Evolutionary conservation across 2,113 vertebrate species (phyloP).

Genomic region (Noctilio leporinus): DNA sequence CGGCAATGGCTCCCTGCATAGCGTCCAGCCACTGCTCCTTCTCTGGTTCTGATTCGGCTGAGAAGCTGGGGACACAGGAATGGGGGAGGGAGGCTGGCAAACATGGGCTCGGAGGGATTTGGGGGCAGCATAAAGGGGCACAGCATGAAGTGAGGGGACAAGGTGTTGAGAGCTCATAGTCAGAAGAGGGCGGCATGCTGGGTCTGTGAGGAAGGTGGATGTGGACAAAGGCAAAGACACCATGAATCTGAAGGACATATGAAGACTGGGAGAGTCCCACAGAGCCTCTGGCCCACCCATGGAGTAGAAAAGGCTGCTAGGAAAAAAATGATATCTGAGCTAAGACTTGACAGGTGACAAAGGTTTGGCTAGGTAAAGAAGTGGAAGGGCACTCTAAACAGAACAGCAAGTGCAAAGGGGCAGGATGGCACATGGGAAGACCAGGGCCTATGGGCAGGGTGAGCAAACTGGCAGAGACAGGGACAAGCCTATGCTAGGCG

Average conservation of each 20-base stretch:
- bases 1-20: conserved; percentile 85
- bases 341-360: neutral
- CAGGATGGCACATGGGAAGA: neutral
- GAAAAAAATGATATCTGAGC: neutral
- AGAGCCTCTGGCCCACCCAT: neutral
- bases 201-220: neutral
- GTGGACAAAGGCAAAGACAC: neutral
- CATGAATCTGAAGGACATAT: accelerated
- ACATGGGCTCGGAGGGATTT: neutral
- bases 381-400: neutral
- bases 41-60: conserved; percentile 85
- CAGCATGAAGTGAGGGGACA: neutral
- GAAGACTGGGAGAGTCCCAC: no score
- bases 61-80: conserved; percentile 82
- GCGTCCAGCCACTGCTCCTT: conserved; percentile 91
- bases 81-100: neutral
- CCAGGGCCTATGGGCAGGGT: neutral
- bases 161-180: neutral
- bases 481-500: neutral
- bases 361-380: neutral
- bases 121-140: neutral
- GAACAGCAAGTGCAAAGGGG: neutral
- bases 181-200: neutral
- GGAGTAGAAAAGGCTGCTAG: neutral
- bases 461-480: neutral